phyloP scores from a whole-genome alignment of 2,113 vertebrate genomes.

The Stomatorhinus ivindoensis region DNA sequence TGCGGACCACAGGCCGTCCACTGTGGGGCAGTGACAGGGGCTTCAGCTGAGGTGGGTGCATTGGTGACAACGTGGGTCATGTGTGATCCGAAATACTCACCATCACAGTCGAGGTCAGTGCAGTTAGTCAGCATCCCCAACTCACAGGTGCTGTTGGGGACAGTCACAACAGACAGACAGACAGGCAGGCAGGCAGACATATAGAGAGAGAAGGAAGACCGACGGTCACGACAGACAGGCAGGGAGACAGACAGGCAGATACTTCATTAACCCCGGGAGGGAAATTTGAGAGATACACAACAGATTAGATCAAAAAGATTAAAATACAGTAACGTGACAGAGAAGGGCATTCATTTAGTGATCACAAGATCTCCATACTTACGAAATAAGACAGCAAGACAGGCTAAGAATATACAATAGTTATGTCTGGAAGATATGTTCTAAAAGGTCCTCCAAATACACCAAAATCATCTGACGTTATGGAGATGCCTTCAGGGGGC shows the following conservation, averaged over 20 bases:
- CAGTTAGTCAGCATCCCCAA: constrained; percentile 66
- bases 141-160: constrained; percentile 63
- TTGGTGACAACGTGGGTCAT: not conserved
- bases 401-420: not conserved
- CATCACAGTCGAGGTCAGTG: constrained; percentile 56
- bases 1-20: constrained; percentile 62
- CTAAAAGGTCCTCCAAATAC: not conserved
- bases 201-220: too few relatives aligned
- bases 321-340: not conserved
- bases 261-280: not conserved
- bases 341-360: not conserved
- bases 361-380: not conserved
- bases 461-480: not conserved
- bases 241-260: not conserved
- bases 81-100: constrained; percentile 40
- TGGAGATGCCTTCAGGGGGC: not conserved
- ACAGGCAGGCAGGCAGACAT: not conserved
- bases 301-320: not conserved
- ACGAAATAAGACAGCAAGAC: not conserved
- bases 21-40: constrained; percentile 37
- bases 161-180: not conserved
- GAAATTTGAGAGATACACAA: not conserved
- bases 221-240: too few relatives aligned
- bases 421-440: not conserved
- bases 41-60: not conserved